Base-by-base conservation (phyloP, 2,113 vertebrate genomes). In the Saguinus imperator region DNA sequence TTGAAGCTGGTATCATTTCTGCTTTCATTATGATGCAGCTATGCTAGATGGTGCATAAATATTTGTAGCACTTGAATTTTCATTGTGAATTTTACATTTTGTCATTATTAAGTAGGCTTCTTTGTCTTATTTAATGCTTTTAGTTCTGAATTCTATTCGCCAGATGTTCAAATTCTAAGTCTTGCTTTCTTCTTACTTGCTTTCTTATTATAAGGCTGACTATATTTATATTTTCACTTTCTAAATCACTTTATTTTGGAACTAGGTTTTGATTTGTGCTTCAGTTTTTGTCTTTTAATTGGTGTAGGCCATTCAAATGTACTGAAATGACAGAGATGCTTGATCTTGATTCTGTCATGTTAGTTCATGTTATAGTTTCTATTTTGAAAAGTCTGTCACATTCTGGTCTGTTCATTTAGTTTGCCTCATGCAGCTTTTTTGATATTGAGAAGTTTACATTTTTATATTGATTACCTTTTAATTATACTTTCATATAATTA, bases 191-290 rank as follows among this genome's bases (percentile, higher is more conserved):
- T 91, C 86, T 83, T 85, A 40, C 77, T 82, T 72, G 25, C 11
- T 87, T 87, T 88, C 73, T 66, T 85, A 2, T 72, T 91, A 82
- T 75, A 83, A 45, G 87, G n/a, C 4, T 66, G 18, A 9, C n/a
- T 79, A 12, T 52, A 12, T 91, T 64, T 86, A 85, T 57, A 37
- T 79, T 94, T 95, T 97, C 9, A 72, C 50, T 79, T 89, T 89
- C 79, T 87, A 18, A 83, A n/a, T 82, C 18, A 77, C 50, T 50
- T 89, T 68, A 14, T 52, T 91, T 68, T 57, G 35, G 57, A 61
- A 72, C 43, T 90, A 68, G 27, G 25, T 50, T 92, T 87, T 83
- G 35, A 64, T 77, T 77, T 95, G 55, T 85, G 37, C 88, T 73
- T 95, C 21, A 29, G 8, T 10, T 95, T 86, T 94, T 77, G 12